Conservation (phyloP, 1,140 invertebrate species). For the Drosophila quadrilineata region DNA sequence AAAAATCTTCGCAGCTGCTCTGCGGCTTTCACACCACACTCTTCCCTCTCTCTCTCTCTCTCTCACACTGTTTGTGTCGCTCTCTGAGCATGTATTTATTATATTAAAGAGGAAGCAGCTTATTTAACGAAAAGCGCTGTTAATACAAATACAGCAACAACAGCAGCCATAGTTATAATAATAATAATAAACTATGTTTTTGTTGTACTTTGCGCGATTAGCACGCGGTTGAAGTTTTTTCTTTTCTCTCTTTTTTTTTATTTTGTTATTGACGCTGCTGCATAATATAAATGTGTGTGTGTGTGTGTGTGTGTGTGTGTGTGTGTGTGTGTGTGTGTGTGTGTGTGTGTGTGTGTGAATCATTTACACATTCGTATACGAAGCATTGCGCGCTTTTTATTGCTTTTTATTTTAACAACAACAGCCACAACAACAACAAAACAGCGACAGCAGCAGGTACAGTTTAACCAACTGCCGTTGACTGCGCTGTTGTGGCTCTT, state of each 20-base stretch:
- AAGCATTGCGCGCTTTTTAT: constrained; percentile 43
- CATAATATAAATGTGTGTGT: constrained; percentile 13
- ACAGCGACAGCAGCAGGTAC: constrained; percentile 31
- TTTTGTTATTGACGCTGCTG: constrained; percentile 19
- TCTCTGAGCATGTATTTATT: constrained; percentile 15
- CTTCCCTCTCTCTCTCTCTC: constrained; percentile 3
- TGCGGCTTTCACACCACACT: too few species aligned
- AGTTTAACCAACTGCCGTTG: constrained; percentile 33
- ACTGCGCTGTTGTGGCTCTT: not conserved
- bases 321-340: constrained; percentile 18
- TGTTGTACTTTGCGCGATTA: constrained; percentile 30
- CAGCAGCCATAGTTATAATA: too few species aligned
- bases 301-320: constrained; percentile 12
- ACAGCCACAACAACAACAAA: too few species aligned
- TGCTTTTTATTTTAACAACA: too few species aligned
- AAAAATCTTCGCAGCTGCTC: too few species aligned
- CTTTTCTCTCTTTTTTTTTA: too few species aligned
- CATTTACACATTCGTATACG: constrained; percentile 37
- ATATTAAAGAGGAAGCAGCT: constrained; percentile 60
- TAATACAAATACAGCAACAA: too few species aligned
- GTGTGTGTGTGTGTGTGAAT: constrained; percentile 40
- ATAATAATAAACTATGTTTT: constrained; percentile 11
- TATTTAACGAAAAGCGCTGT: constrained; percentile 52
- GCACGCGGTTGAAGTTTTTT: constrained; percentile 43
- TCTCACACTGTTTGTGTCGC: too few species aligned